phyloP scores from a whole-genome alignment of 2,888 invertebrate genomes.

The Lasioglossum morio region DNA sequence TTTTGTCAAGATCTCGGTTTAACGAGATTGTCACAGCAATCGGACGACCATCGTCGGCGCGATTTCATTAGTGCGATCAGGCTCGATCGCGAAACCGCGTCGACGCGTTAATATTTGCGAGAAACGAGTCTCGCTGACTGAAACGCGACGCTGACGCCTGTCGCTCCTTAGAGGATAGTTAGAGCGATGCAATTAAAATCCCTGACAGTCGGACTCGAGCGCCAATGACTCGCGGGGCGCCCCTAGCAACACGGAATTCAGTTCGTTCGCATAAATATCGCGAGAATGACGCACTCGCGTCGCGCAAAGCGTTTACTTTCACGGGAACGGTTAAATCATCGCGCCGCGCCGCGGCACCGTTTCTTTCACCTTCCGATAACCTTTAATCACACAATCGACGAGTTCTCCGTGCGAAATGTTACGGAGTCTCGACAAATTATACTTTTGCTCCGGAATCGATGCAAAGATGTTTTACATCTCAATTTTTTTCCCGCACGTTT shows the following conservation, averaged over 20 bases:
- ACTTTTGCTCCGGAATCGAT: not conserved
- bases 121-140: constrained; percentile 34
- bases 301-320: constrained; percentile 21
- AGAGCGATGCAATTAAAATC: constrained; percentile 33
- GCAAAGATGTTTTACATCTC: not conserved
- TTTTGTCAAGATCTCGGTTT: not conserved
- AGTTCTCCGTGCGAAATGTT: not conserved
- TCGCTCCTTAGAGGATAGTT: constrained; percentile 25
- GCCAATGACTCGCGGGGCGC: not conserved
- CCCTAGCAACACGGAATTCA: constrained; percentile 5
- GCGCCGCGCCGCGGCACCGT: not conserved
- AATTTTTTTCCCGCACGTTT: not conserved
- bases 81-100: not conserved
- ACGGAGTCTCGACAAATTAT: no score
- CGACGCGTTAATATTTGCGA: constrained; percentile 55
- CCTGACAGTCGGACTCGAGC: not conserved
- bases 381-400: not conserved
- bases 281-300: constrained; percentile 23
- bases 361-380: constrained; percentile 1
- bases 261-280: constrained; percentile 20
- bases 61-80: not conserved
- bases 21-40: not conserved
- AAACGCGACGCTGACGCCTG: constrained; percentile 51
- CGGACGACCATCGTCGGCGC: not conserved
- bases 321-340: constrained; percentile 22